Base-by-base conservation (phyloP, 1,140 invertebrate species). In the Zaprionus tsacasi region DNA sequence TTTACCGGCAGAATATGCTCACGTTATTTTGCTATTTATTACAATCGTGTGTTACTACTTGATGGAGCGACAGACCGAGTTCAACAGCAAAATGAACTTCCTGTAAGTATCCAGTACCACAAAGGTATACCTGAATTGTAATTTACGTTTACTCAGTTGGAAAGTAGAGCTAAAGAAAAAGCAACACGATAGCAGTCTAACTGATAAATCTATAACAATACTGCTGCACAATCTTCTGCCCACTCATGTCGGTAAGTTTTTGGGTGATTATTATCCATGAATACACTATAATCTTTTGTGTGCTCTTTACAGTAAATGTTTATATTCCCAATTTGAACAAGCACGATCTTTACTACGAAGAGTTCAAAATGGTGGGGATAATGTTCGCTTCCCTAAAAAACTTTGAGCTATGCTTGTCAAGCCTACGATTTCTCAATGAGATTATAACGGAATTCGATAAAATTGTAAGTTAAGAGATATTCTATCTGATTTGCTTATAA, bases 351-450 rank as follows among this genome's bases (percentile, higher is more conserved):
- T 98, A 98, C 91, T 96, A 96, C 81, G 96, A 98, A 92, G 95
- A 95, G 50, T 97, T 98, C 89, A 94, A 95, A 33, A 95, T 95
- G 79, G 96, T 98, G 0, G 96, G 96, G 0, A 97, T 98, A 0
- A 98, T 99, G 96, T 98, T 98, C 93, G 97, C 97, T 0, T 97
- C 97, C 1, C 94, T 98, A 10, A 96, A 96, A 3, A 96, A 98
- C 89, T 96, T 97, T 82, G 94, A 82, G 30, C 78, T 81, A 48
- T 93, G 94, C 43, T 93, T 95, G 70, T 95, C 95, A 59, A 96
- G 96, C 72, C 93, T 99, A 7, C 93, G 95, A 64, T 94, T 98
- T 13, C 94, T 99, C 7, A 98, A 99, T 90, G 95, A 97, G 85
- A 97, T 98, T 12, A 98, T 99, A 67, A 96, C 96, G 2, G 96